Evolutionary conservation across 2,888 invertebrate genomes (phyloP).

Genomic region (Mythimna loreyi): DNA sequence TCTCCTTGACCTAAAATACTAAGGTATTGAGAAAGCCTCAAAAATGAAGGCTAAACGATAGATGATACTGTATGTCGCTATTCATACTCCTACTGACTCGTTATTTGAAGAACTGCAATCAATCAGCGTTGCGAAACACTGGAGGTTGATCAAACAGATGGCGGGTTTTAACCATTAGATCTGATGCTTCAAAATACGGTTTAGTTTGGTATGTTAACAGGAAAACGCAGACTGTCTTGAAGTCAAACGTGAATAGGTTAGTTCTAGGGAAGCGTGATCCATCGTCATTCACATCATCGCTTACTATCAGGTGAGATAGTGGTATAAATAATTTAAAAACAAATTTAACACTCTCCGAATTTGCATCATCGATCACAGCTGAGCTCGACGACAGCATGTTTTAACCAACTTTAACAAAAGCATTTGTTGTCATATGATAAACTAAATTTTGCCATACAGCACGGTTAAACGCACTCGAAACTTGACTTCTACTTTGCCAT

Average conservation of each 20-base stretch:
- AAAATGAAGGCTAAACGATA: conserved; percentile 59
- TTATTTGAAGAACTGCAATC: conserved; percentile 55
- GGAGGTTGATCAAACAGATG: conserved; percentile 52
- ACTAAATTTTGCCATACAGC: no score
- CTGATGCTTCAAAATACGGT: neutral
- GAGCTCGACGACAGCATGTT: neutral
- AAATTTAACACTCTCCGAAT: neutral
- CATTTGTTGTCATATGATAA: neutral
- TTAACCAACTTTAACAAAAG: neutral
- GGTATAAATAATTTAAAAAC: no score
- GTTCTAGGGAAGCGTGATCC: no score
- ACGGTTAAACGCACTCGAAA: no score
- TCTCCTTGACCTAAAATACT: conserved; percentile 57
- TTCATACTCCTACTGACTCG: conserved; percentile 62
- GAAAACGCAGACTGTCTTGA: neutral
- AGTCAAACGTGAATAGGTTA: no score
- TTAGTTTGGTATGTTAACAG: neutral
- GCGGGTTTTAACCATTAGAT: conserved; percentile 21
- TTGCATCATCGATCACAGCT: neutral
- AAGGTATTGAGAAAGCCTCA: conserved; percentile 54
- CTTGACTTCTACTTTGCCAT: no score
- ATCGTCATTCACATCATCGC: no score
- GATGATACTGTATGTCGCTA: conserved; percentile 55
- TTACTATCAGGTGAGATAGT: no score
- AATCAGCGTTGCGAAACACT: conserved; percentile 54